Evolutionary conservation across 1,140 invertebrate genomes (phyloP).

Genomic region (Cyclargus thomasi): DNA sequence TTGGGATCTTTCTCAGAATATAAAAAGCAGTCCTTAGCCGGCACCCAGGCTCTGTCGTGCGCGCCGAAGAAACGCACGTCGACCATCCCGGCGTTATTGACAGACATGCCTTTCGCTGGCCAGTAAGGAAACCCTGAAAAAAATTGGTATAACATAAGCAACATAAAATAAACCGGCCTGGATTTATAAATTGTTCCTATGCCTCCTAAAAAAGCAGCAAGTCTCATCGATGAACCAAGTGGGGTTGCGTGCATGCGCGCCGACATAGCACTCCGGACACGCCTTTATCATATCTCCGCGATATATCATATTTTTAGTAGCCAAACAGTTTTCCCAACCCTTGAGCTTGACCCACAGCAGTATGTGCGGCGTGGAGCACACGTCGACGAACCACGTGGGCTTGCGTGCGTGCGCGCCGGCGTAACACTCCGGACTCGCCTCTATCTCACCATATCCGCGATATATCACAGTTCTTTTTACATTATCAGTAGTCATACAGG

Average conservation of each 20-base stretch:
- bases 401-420: slow-evolving; percentile 87
- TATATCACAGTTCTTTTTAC: no score
- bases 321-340: slow-evolving; percentile 74
- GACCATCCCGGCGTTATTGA: slow-evolving; percentile 82
- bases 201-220: no score
- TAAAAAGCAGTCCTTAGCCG: slow-evolving; percentile 87
- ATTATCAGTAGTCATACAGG: no score
- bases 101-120: slow-evolving; percentile 93
- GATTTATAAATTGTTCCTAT: no score
- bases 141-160: not conserved
- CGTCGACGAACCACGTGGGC: slow-evolving; percentile 92
- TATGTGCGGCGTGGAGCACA: slow-evolving; percentile 90
- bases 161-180: no score
- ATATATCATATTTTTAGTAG: no score
- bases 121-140: slow-evolving; percentile 89
- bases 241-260: slow-evolving; percentile 86
- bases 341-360: slow-evolving; percentile 95
- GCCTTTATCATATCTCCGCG: no score
- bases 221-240: slow-evolving; percentile 94
- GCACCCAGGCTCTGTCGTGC: slow-evolving; percentile 94
- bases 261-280: slow-evolving; percentile 94
- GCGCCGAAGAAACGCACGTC: slow-evolving; percentile 96
- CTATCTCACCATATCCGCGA: slow-evolving; percentile 93
- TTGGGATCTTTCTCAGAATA: slow-evolving; percentile 84
- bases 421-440: slow-evolving; percentile 95